Evolutionary conservation across 2,888 invertebrate genomes (phyloP), one percentile per base, ranked within the genome.

Genomic region (Temnothorax unifasciatus): DNA sequence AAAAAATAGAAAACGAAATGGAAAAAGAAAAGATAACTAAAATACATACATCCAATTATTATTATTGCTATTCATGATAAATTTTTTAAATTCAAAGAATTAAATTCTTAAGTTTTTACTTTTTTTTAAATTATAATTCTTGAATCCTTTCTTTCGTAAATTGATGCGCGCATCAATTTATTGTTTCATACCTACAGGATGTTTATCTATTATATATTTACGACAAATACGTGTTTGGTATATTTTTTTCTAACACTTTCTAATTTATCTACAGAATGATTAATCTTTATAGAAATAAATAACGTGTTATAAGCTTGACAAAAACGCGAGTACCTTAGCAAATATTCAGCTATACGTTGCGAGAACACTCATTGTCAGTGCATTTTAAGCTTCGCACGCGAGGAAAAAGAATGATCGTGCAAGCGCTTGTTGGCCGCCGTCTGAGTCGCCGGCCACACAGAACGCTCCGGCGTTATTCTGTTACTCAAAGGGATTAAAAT

Each of bases 391-490:
- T 47, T 68, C 47, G 29, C 25, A 47, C 66, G 47, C 29, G 29
- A 68, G 29, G 18, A 47, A 68, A 68, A 68, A 66, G 18, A 66
- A 66, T 44, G 18, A 18, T 25, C 25, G 18, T 18, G 6, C 6
- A 21, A 9, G 29, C 25, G 66, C 18, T 4, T 13, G 4, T 63
- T 63, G 38, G 38, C 38, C 11, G 63, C 38, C 63, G 61, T 34
- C 11, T 44, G 66, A 68, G 47, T 41, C 29, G 34, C 47, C 18
- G 66, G 29, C 66, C 66, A 68, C 66, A 68, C 66, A 68, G 66
- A 68, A 68, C 25, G 64, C 64, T 41, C 21, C 13, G 44, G 64
- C 41, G 47, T 25, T 66, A 25, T 68, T 47, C 66, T 29, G 44
- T 41, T 5, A 68, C 47, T 47, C 47, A 18, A 54, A 47, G 18